Conservation (phyloP, 2,113 vertebrate species). For the Bucco capensis region DNA sequence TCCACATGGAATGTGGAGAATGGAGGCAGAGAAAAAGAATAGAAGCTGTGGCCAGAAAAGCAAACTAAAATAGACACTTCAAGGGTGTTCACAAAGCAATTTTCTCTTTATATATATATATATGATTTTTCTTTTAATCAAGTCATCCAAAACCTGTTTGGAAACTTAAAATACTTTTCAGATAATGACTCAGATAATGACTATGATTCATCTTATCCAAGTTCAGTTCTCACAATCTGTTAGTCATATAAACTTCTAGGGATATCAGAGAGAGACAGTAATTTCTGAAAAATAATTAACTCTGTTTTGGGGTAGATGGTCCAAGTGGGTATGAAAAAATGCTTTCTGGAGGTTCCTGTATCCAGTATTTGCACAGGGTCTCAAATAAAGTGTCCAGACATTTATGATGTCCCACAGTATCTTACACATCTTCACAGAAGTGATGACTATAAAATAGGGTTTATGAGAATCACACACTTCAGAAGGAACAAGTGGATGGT, state of each 20-base stretch:
- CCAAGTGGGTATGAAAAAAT: neutral
- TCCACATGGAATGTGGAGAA: neutral
- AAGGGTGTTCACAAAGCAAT: neutral
- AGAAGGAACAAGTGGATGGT: neutral
- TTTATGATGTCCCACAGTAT: neutral
- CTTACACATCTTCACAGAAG: neutral
- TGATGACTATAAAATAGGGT: neutral
- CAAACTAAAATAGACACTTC: neutral
- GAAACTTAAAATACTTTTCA: neutral
- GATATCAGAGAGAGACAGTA: neutral
- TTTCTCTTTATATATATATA: no score
- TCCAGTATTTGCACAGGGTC: rapidly evolving
- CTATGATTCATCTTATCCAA: neutral
- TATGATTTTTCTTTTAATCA: neutral
- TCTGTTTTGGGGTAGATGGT: neutral
- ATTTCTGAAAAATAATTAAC: neutral
- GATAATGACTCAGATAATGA: neutral
- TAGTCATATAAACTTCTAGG: neutral
- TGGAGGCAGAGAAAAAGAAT: neutral
- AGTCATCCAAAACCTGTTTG: neutral
- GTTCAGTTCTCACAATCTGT: neutral
- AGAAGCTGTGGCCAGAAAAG: neutral
- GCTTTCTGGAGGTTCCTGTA: neutral
- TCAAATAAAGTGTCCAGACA: neutral
- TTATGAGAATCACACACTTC: neutral